These are phyloP conservation scores for Drosophila setosimentum DNA, from an alignment of 2,888 invertebrate species.

Conservation along the genomic window DNA sequence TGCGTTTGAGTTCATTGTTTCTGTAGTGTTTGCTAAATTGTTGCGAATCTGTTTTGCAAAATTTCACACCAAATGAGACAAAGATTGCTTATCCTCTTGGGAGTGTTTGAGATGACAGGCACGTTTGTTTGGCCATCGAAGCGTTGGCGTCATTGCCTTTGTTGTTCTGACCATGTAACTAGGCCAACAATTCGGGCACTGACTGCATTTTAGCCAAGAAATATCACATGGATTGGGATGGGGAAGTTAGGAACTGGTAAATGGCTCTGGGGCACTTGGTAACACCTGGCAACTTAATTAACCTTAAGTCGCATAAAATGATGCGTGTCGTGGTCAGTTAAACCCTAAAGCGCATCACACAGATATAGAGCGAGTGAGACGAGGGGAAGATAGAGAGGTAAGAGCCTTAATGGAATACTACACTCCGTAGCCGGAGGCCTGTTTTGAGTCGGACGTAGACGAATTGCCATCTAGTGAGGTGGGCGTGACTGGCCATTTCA, in stretches of 20 bases:
- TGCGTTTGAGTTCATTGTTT: slow-evolving; percentile 48
- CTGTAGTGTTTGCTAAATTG: slow-evolving; percentile 35
- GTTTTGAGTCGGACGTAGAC: slow-evolving; percentile 67
- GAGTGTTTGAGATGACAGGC: slow-evolving; percentile 64
- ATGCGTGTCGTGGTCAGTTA: slow-evolving; percentile 69
- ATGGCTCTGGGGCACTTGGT: slow-evolving; percentile 10
- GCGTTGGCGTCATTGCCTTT: slow-evolving; percentile 35
- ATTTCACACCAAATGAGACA: slow-evolving; percentile 59
- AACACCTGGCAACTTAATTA: slow-evolving; percentile 75
- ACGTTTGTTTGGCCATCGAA: slow-evolving; percentile 41
- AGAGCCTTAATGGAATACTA: slow-evolving; percentile 44
- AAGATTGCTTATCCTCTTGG: slow-evolving; percentile 47
- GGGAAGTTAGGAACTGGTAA: slow-evolving; percentile 25
- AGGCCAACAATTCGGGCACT: slow-evolving; percentile 37
- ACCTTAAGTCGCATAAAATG: slow-evolving; percentile 60
- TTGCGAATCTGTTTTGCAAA: slow-evolving; percentile 73
- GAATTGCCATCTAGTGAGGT: slow-evolving; percentile 61
- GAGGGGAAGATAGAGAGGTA: slow-evolving; percentile 7
- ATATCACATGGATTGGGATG: not conserved
- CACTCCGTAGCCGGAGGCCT: slow-evolving; percentile 32
- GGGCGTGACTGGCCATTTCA: slow-evolving; percentile 62
- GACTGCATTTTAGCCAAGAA: slow-evolving; percentile 21
- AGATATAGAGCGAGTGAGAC: not conserved
- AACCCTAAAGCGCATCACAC: slow-evolving; percentile 52
- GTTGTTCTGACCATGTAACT: slow-evolving; percentile 48